phyloP scores from a whole-genome alignment of 2,113 vertebrate genomes.

The Nipponia nippon region DNA sequence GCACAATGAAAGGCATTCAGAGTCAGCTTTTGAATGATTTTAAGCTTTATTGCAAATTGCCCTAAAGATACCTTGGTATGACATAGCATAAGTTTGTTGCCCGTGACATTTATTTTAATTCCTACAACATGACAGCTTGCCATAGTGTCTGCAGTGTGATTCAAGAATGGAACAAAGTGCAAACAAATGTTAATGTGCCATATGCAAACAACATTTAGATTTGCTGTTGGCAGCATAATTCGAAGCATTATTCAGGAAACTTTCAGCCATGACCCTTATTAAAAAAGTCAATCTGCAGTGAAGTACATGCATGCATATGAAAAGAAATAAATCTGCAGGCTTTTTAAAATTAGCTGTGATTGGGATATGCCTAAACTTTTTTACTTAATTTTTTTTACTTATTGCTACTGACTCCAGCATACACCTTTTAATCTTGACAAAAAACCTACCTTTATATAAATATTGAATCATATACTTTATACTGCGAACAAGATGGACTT shows the following conservation, averaged over 20 bases:
- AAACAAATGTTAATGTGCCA: slow-evolving; percentile 12
- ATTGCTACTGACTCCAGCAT: background rate
- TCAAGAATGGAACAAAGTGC: background rate
- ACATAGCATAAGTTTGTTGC: background rate
- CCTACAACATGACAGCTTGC: background rate
- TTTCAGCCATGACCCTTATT: background rate
- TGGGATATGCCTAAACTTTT: background rate
- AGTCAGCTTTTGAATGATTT: background rate
- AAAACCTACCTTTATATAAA: background rate
- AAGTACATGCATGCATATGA: background rate
- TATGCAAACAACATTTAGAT: slow-evolving; percentile 34
- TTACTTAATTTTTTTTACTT: background rate
- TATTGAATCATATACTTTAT: background rate
- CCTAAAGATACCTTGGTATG: background rate
- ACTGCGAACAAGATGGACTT: background rate
- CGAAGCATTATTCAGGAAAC: background rate
- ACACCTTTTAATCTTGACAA: background rate
- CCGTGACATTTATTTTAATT: background rate
- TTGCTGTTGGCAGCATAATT: slow-evolving; percentile 8
- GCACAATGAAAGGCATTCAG: background rate
- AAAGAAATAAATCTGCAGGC: background rate
- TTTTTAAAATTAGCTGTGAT: background rate
- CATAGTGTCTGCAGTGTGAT: background rate
- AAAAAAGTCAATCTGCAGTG: background rate
- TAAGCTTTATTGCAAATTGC: background rate